Evolutionary conservation across 2,888 invertebrate genomes (phyloP).

Genomic region (Cheiracanthium punctorium): DNA sequence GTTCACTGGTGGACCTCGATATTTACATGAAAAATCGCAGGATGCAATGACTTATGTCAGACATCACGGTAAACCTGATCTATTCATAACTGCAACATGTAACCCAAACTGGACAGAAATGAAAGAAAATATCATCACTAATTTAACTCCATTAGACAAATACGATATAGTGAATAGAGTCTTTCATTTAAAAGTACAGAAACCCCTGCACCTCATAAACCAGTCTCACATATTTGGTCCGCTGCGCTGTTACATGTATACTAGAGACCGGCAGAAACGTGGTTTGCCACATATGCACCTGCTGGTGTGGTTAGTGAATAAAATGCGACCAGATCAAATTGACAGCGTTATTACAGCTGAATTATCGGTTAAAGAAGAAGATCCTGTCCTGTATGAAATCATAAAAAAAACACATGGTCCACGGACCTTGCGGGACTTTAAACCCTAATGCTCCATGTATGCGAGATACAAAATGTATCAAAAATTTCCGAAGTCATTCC

Average conservation of each 20-base stretch:
- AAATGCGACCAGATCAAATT: background rate
- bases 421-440: background rate
- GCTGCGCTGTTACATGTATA: background rate
- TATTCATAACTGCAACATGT: constrained; percentile 9
- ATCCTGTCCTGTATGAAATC: background rate
- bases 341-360: background rate
- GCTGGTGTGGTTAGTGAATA: background rate
- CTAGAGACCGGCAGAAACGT: background rate
- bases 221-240: background rate
- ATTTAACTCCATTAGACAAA: background rate
- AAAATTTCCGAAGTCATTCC: background rate
- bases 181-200: background rate
- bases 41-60: constrained; percentile 3
- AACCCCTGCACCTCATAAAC: background rate
- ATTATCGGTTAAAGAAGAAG: background rate
- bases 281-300: background rate
- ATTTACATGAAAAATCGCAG: background rate
- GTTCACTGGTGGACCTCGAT: background rate
- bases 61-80: background rate
- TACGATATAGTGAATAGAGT: background rate
- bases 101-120: background rate
- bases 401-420: background rate
- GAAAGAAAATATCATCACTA: background rate
- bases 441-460: background rate
- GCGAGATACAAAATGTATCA: background rate